These are phyloP conservation scores for Zaprionus kolodkinae DNA, from an alignment of 1,140 invertebrate genomes.

Conservation along the genomic window DNA sequence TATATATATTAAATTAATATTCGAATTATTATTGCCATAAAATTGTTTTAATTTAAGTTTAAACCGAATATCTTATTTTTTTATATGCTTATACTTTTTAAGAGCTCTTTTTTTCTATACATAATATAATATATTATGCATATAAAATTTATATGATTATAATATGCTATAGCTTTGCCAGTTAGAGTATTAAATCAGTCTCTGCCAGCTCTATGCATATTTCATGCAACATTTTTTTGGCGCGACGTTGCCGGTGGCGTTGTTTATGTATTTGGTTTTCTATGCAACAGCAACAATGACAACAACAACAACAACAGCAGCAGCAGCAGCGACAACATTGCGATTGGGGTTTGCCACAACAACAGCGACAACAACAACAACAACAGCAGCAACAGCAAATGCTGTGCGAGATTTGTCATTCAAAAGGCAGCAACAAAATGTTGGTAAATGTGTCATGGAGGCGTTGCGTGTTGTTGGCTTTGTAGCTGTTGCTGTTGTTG, in stretches of 20 bases:
- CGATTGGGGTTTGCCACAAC: slow-evolving; percentile 41
- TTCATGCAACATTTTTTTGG: slow-evolving; percentile 22
- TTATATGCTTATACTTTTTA: too few relatives aligned
- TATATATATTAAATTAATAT: too few relatives aligned
- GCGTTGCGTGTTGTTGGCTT: slow-evolving; percentile 39
- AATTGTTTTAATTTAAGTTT: too few relatives aligned
- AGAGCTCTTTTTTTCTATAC: neutral
- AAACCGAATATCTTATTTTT: too few relatives aligned
- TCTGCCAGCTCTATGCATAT: neutral
- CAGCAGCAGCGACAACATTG: slow-evolving; percentile 42
- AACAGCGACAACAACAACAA: slow-evolving; percentile 32
- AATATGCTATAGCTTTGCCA: neutral
- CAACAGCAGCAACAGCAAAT: slow-evolving; percentile 40
- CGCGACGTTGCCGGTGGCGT: slow-evolving; percentile 50
- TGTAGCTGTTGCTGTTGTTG: slow-evolving; percentile 21
- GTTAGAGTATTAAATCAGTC: slow-evolving; percentile 20
- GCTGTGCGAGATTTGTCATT: slow-evolving; percentile 71
- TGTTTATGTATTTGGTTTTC: slow-evolving; percentile 67
- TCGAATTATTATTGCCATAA: too few relatives aligned
- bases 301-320: slow-evolving; percentile 34
- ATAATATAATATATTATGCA: neutral
- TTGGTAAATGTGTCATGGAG: slow-evolving; percentile 72
- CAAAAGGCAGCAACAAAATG: slow-evolving; percentile 58
- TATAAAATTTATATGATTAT: neutral
- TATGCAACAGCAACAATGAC: slow-evolving; percentile 49